Percentiles rank a stretch among this genome's conserved stretches.
Evolutionary conservation across 2,113 vertebrate genomes (phyloP).

Genomic region (Poeciliopsis occidentalis): DNA sequence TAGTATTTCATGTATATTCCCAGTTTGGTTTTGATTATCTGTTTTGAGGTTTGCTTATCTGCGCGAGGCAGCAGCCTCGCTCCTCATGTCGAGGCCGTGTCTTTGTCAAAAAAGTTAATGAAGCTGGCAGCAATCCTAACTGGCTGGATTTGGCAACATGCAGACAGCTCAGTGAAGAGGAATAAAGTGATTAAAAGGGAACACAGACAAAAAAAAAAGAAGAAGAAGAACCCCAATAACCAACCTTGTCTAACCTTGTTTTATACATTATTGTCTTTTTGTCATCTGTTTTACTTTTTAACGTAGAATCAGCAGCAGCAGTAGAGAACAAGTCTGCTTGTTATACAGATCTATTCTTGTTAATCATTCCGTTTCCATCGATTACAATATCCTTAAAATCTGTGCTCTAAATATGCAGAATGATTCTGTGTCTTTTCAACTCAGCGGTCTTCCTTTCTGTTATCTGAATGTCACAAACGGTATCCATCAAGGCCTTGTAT

Average conservation of each 20-base stretch:
- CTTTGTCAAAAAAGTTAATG: constrained; percentile 40
- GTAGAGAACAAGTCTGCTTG: constrained; percentile 56
- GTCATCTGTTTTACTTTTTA: constrained; percentile 38
- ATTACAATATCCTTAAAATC: background rate
- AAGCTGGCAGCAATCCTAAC: constrained; percentile 35
- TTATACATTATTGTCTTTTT: constrained; percentile 33
- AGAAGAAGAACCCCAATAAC: no score
- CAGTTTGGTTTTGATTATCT: background rate
- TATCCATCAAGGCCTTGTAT: no score
- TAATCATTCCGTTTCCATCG: background rate
- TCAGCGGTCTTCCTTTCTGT: no score
- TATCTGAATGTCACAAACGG: no score
- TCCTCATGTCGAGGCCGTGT: constrained; percentile 11
- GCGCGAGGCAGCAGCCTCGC: constrained; percentile 27
- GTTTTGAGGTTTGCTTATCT: constrained; percentile 47
- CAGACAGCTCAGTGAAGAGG: no score
- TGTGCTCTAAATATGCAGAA: no score
- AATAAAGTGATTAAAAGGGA: no score
- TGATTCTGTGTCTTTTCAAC: no score
- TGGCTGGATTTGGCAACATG: no score
- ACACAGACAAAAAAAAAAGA: no score
- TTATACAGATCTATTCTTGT: constrained; percentile 25
- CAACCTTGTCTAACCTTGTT: no score
- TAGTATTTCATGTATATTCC: constrained; percentile 1
- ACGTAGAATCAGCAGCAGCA: constrained; percentile 47